These are phyloP conservation scores for Formica selysi DNA, from an alignment of 1,140 invertebrate species.

Conservation along the genomic window DNA sequence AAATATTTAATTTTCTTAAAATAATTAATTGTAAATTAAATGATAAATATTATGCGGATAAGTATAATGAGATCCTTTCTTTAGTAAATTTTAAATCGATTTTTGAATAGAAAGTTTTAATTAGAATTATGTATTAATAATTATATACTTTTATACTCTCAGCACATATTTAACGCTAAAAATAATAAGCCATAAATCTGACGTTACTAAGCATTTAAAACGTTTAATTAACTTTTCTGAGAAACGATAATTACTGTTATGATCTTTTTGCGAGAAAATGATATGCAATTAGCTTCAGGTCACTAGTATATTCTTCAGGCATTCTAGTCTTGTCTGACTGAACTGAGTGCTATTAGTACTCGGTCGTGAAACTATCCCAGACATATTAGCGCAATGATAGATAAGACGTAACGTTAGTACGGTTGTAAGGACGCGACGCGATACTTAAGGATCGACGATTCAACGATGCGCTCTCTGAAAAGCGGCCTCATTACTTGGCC, in stretches of 20 bases:
- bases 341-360: constrained; percentile 8
- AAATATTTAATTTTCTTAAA: not conserved
- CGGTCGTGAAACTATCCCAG: constrained; percentile 21
- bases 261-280: not conserved
- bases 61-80: not conserved
- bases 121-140: not conserved
- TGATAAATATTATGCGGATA: not conserved
- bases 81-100: not conserved
- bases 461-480: constrained; percentile 32
- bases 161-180: not conserved
- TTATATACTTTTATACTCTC: not conserved
- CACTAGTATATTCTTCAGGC: not conserved
- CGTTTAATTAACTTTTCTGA: not conserved
- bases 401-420: constrained; percentile 19
- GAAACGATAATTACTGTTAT: constrained; percentile 11
- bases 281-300: constrained; percentile 6
- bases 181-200: not conserved
- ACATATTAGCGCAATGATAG: constrained; percentile 42
- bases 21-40: not conserved
- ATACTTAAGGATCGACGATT: constrained; percentile 32
- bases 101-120: not conserved
- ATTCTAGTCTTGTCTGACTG: not conserved
- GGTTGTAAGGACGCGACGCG: constrained; percentile 17
- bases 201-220: not conserved
- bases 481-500: constrained; percentile 60